Evolutionary conservation across 1,140 invertebrate genomes (phyloP), one percentile per base, ranked within the genome.

Genomic region (Leptopilina clavipes): DNA sequence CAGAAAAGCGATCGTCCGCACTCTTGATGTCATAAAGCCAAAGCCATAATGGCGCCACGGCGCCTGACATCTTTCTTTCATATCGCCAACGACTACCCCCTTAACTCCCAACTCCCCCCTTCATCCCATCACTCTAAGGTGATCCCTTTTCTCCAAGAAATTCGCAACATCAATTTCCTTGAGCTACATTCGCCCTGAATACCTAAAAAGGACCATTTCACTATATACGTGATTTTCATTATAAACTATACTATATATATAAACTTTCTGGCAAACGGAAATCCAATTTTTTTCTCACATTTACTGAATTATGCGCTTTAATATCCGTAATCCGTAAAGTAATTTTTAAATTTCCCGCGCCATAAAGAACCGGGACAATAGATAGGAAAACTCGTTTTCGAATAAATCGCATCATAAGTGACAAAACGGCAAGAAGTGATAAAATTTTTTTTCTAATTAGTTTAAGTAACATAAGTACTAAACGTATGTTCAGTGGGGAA

Each of bases 11-110:
- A 86, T 86, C 83, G 75, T 84, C 80, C 80, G 80, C 82, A 76
- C 76, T 76, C 84, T 76, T 84, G 84, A 85, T 75, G 86, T 84
- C 81, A 83, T 87, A 87, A 84, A 86, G 88, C 83, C 81, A 84
- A 81, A 81, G 82, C 82, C 82, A 79, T 87, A 85, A 87, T 72
- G 81, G 74, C 83, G 80, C 48, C 78, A 77, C 79, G 83, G 79
- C 82, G 85, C 79, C 83, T 77, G 75, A 71, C 82, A 77, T 82
- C 79, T 77, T 78, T 73, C 72, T 74, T 77, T 65, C 59, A 65
- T 25, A 31, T 65, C 22, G 12, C 59, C 76, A 54, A 77, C 75
- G 71, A 81, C 77, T 75, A 77, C 71, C 73, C 65, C 75, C 56
- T 31, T 65, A 75, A 72, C 48, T 7, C 37, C 37, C 45, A 72